Base-by-base conservation (phyloP, 1,140 invertebrate genomes). In the Hyposmocoma kahamanoa region DNA sequence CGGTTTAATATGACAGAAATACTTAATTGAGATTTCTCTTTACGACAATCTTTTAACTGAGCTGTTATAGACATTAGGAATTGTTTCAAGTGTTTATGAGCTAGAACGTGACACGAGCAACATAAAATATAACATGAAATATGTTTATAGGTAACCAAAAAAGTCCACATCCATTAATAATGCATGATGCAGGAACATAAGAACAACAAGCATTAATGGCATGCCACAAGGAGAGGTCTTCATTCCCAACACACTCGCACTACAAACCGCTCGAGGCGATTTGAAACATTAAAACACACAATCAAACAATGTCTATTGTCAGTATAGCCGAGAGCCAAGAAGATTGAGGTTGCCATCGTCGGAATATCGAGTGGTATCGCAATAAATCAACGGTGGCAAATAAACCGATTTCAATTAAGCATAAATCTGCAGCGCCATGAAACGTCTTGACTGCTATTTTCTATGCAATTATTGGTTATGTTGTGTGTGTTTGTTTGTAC, bases 371-470 rank as follows among this genome's bases (percentile, higher is more conserved):
- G 47, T 45, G 56, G 47, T 39, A 50, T 48, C 34, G 55, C 42
- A 48, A 50, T 8, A 9, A 17, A n/a, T 38, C 8, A 8, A 38
- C 9, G n/a, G 10, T 28, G 15, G 22, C 42, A 44, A 44, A 20
- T 70, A 72, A 64, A 73, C 57, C 53, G 69, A 70, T 75, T 75
- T 75, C 76, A 80, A 80, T 80, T 77, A 80, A 65, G 72, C 73
- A 75, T 80, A 80, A 80, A 80, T 80, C 76, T 70, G 54, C 18
- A 69, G 69, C 75, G 60, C 48, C 44, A 78, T 75, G 66, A 72
- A 73, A 62, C 15, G 15, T 17, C 32, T 15, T 36, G 11, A 17
- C 11, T 36, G 15, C 15, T 36, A 15, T n/a, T n/a, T n/a, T n/a
- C n/a, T n/a, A n/a, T n/a, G n/a, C n/a, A n/a, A n/a, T n/a, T n/a